phyloP scores from a whole-genome alignment of 2,113 vertebrate species.

The Empidonax traillii region DNA sequence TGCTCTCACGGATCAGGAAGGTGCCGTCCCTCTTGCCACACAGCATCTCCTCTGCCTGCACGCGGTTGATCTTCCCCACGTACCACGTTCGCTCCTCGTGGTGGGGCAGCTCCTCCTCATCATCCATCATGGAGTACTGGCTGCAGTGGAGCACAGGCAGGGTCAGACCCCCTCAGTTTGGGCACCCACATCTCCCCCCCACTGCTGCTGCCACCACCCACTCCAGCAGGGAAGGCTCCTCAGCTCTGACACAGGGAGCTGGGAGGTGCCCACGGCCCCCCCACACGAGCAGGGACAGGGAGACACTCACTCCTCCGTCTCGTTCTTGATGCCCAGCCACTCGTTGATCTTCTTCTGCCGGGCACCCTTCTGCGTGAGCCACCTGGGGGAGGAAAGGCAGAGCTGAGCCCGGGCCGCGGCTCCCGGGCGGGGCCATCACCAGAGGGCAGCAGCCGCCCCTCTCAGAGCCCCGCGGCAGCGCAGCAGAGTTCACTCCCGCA shows the following conservation, averaged over 20 bases:
- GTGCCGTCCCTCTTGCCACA: slow-evolving; percentile 76
- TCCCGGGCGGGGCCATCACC: not conserved
- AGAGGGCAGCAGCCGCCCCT: slow-evolving; percentile 27
- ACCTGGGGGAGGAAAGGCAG: slow-evolving; percentile 57
- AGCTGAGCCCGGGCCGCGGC: not conserved
- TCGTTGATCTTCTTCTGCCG: slow-evolving; percentile 85
- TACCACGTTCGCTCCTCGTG: slow-evolving; percentile 83
- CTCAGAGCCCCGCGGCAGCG: not conserved
- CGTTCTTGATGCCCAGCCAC: slow-evolving; percentile 82
- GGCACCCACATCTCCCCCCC: not conserved
- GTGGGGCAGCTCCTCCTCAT: slow-evolving; percentile 80
- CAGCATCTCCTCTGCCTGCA: slow-evolving; percentile 82
- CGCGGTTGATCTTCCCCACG: slow-evolving; percentile 82
- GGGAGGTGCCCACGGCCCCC: not conserved
- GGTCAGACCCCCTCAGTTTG: not conserved
- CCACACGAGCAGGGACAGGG: accelerated
- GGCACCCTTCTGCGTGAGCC: slow-evolving; percentile 82
- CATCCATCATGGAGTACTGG: slow-evolving; percentile 80
- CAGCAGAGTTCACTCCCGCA: not conserved
- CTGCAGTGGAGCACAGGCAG: not conserved
- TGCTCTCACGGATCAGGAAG: slow-evolving; percentile 84
- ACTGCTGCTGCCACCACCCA: not conserved
- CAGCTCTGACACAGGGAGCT: not conserved
- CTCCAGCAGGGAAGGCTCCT: not conserved
- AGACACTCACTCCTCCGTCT: slow-evolving; percentile 79